Evolutionary conservation across 1,140 invertebrate species (phyloP).

Genomic region (Psilanteris sp.): DNA sequence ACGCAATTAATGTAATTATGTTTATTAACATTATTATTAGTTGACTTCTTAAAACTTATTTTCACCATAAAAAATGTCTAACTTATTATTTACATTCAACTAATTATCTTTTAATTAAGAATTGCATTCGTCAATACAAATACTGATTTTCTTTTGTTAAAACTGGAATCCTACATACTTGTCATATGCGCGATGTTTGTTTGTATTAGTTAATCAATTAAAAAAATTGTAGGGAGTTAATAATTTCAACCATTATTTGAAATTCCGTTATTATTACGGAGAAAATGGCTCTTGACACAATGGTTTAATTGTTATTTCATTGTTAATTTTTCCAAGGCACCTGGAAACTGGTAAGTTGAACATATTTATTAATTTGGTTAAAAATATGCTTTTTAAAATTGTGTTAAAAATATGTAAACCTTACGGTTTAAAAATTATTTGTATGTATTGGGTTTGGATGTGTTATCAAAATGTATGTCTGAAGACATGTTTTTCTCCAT

Average conservation of each 20-base stretch:
- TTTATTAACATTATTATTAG: no score
- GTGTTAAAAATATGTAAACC: slow-evolving; percentile 1
- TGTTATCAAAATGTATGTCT: background rate
- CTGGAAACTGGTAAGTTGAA: slow-evolving; percentile 15
- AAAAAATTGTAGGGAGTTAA: no score
- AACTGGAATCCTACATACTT: slow-evolving; percentile 4
- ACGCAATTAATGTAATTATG: no score
- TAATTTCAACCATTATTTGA: background rate
- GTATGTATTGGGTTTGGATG: background rate
- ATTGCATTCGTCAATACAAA: slow-evolving; percentile 7
- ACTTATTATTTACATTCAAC: background rate
- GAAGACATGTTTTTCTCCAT: background rate
- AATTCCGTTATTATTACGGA: background rate
- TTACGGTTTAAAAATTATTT: background rate
- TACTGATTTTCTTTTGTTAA: slow-evolving; percentile 17
- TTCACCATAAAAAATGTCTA: no score
- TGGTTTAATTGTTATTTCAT: slow-evolving; percentile 5
- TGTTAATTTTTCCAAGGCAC: slow-evolving; percentile 27
- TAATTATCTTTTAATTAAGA: background rate
- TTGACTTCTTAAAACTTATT: no score
- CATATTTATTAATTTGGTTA: background rate
- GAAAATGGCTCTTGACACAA: no score
- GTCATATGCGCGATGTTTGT: background rate
- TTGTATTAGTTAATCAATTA: no score
- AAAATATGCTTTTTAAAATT: no score